Evolutionary conservation across 1,140 invertebrate genomes (phyloP).

Genomic region (Zaprionus tsacasi): DNA sequence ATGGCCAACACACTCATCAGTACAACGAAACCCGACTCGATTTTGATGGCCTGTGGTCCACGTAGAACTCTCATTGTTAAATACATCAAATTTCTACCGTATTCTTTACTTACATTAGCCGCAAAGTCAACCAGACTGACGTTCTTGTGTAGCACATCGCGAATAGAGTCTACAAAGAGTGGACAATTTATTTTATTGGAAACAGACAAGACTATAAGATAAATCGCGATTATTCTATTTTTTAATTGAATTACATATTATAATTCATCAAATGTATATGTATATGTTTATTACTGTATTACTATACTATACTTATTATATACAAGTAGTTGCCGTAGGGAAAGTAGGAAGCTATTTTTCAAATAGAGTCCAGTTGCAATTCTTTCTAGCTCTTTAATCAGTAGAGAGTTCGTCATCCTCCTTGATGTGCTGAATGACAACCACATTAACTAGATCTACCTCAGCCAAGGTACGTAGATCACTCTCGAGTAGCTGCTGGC

Average conservation of each 20-base stretch:
- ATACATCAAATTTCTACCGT: neutral
- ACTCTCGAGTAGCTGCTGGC: conserved; percentile 45
- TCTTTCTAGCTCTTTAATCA: neutral
- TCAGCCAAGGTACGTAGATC: conserved; percentile 54
- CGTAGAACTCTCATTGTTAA: neutral
- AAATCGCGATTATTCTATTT: too few relatives aligned
- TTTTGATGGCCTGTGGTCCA: conserved; percentile 83
- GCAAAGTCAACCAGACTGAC: conserved; percentile 77
- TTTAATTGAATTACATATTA: too few relatives aligned
- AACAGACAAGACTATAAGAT: too few relatives aligned
- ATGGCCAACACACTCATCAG: conserved; percentile 82
- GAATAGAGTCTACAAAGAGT: conserved; percentile 58
- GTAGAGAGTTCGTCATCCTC: conserved; percentile 30
- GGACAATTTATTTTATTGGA: too few relatives aligned
- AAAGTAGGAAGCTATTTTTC: too few relatives aligned
- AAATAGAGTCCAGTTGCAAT: too few relatives aligned
- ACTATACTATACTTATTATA: neutral
- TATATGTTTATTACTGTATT: too few relatives aligned
- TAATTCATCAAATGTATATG: too few relatives aligned
- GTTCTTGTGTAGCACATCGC: conserved; percentile 79
- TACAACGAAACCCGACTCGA: conserved; percentile 84
- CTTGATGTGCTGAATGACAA: conserved; percentile 60
- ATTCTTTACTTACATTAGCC: conserved; percentile 68
- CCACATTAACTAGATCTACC: conserved; percentile 60
- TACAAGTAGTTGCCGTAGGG: too few relatives aligned